Evolutionary conservation across 2,113 vertebrate species (phyloP).

Genomic region (Pagrus major): DNA sequence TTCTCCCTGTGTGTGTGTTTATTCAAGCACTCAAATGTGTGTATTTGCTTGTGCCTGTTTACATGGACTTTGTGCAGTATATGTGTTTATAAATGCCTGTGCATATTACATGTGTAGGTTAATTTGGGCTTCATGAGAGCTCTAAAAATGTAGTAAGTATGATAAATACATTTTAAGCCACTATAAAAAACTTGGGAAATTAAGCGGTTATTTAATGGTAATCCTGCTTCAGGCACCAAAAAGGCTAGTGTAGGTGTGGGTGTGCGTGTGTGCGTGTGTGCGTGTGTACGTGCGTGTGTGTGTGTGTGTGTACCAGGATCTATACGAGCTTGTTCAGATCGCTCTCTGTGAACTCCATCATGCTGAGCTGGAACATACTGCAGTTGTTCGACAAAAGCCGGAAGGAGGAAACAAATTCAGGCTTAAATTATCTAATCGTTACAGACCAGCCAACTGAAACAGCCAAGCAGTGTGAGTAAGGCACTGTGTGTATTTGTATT

Average conservation of each 20-base stretch:
- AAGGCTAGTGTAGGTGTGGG: neutral
- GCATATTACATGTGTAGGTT: neutral
- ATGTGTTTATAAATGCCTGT: neutral
- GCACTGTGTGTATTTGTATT: neutral
- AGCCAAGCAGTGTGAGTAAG: neutral
- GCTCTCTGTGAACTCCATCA: constrained; percentile 33
- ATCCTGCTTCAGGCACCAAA: constrained; percentile 22
- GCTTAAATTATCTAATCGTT: constrained; percentile 48
- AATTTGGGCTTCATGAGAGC: neutral
- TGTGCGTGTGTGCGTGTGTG: neutral
- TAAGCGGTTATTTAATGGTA: constrained; percentile 39
- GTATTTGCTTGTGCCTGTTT: neutral
- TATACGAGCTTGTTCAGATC: constrained; percentile 13
- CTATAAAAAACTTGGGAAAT: constrained; percentile 12
- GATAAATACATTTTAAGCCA: constrained; percentile 14
- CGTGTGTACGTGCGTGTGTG: constrained; percentile 9
- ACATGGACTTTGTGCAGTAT: neutral
- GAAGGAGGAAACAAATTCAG: constrained; percentile 53
- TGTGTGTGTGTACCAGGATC: neutral
- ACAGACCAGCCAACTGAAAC: constrained; percentile 39
- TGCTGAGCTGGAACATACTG: constrained; percentile 53
- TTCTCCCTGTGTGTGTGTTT: constrained; percentile 1
- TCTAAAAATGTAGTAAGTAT: neutral
- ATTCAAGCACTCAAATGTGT: neutral
- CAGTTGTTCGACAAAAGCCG: constrained; percentile 55